A percentile compares a stretch with the other conserved stretches of the same genome.
Evolutionary conservation across 2,888 invertebrate genomes (phyloP).

Genomic region (Muschampia plurimacula): DNA sequence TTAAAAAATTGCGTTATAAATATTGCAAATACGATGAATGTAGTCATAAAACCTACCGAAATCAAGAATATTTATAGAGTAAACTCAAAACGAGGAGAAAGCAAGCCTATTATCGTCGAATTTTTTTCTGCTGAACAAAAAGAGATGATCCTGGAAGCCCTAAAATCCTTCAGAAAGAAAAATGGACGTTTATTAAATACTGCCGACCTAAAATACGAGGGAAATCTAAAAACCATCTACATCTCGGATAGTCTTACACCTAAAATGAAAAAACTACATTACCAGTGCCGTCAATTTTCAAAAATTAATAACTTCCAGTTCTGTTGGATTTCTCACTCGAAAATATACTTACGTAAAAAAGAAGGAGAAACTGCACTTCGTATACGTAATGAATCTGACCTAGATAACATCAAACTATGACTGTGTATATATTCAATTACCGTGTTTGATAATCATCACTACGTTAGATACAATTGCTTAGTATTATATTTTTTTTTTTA

Average conservation of each 20-base stretch:
- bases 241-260: not conserved
- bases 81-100: too few species aligned
- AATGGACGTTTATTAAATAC: too few species aligned
- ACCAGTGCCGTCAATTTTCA: not conserved
- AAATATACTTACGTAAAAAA: not conserved
- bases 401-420: constrained; percentile 4
- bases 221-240: not conserved
- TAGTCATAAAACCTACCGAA: too few species aligned
- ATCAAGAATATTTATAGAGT: too few species aligned
- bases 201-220: too few species aligned
- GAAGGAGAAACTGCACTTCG: not conserved
- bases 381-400: not conserved
- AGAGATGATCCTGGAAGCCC: too few species aligned
- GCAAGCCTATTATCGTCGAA: too few species aligned
- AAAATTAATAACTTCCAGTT: not conserved
- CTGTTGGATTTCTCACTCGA: not conserved
- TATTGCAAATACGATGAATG: too few species aligned
- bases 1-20: too few species aligned
- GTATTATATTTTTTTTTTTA: too few species aligned
- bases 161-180: too few species aligned
- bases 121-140: too few species aligned
- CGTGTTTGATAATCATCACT: not conserved
- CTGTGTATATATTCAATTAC: not conserved
- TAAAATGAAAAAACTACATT: not conserved
- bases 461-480: not conserved